Evolutionary conservation across 2,113 vertebrate genomes (phyloP).

Genomic region (Petrocephalus microphthalmus): DNA sequence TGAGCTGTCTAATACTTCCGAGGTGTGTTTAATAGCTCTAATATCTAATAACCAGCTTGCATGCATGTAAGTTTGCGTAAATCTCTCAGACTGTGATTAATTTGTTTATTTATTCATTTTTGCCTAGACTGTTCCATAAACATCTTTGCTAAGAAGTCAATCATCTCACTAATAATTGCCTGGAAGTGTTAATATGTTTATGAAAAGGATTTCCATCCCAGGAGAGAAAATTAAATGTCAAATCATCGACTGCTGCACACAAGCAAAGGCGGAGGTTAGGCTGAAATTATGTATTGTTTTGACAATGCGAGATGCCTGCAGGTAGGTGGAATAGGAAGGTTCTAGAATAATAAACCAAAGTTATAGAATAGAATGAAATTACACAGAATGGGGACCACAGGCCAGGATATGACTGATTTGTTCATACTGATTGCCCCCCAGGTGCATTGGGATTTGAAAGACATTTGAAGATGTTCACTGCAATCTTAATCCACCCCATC

Average conservation of each 20-base stretch:
- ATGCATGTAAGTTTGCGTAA: background rate
- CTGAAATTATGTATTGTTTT: background rate
- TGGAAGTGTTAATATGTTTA: slow-evolving; percentile 5
- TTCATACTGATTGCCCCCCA: background rate
- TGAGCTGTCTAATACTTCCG: background rate
- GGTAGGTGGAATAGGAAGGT: background rate
- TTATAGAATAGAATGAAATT: background rate
- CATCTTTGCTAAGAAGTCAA: background rate
- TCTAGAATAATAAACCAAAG: background rate
- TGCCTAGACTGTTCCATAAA: background rate
- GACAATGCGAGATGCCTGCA: background rate
- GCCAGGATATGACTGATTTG: background rate
- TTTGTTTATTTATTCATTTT: background rate
- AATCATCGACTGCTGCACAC: background rate
- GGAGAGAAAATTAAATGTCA: slow-evolving; percentile 10
- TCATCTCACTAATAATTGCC: background rate
- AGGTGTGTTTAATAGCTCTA: background rate
- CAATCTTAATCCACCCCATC: background rate
- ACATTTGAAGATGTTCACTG: background rate
- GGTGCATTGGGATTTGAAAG: background rate
- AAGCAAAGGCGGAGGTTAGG: background rate
- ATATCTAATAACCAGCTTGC: background rate
- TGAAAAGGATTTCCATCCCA: background rate
- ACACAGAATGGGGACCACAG: background rate
- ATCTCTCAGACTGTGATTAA: background rate